Evolutionary conservation across 2,888 invertebrate species (phyloP).

Genomic region (Tridacna gigas): DNA sequence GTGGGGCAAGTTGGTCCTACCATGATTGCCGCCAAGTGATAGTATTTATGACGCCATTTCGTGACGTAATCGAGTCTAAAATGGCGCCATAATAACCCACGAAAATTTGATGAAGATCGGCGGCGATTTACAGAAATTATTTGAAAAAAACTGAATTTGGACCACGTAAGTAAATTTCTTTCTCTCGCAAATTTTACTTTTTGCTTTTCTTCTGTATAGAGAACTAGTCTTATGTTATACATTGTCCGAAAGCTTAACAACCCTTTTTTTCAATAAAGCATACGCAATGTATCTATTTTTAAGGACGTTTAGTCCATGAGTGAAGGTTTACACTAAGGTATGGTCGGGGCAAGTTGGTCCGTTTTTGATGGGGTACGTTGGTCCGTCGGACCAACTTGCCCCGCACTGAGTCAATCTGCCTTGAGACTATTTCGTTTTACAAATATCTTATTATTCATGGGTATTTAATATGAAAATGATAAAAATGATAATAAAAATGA

Average conservation of each 20-base stretch:
- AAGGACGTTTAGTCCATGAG: too few relatives aligned
- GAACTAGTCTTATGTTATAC: not conserved
- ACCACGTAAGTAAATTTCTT: conserved; percentile 1
- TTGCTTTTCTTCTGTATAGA: not conserved
- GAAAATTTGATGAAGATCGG: too few relatives aligned
- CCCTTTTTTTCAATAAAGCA: too few relatives aligned
- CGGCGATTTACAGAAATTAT: too few relatives aligned
- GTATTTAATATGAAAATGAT: not conserved
- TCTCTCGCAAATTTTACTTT: not conserved
- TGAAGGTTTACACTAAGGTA: too few relatives aligned
- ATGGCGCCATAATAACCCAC: too few relatives aligned
- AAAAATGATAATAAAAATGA: not conserved
- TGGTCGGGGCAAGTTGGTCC: not conserved
- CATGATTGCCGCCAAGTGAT: not conserved
- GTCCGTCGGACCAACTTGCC: conserved; percentile 1
- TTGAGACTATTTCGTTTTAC: not conserved
- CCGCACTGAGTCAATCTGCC: not conserved
- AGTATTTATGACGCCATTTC: not conserved
- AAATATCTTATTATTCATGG: not conserved
- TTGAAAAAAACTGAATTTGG: too few relatives aligned
- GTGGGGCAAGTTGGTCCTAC: not conserved
- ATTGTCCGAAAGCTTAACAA: too few relatives aligned
- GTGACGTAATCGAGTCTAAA: not conserved
- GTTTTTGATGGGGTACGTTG: not conserved
- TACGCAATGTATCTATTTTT: too few relatives aligned